These are phyloP conservation scores for Aphelenchoides fujianensis DNA, from an alignment of 1,140 invertebrate genomes.

Conservation along the genomic window DNA sequence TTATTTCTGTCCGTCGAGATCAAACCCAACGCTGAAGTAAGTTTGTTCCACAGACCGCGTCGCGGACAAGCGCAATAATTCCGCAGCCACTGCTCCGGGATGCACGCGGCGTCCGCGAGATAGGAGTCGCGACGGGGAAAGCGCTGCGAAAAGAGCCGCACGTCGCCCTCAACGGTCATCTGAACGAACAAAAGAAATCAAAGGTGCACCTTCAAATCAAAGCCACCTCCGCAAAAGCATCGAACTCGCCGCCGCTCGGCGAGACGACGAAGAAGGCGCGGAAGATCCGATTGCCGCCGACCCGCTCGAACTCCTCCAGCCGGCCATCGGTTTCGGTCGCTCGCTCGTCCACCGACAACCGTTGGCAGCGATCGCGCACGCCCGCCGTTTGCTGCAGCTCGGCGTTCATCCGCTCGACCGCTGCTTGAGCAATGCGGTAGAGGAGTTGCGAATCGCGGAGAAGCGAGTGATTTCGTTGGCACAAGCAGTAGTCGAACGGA, in stretches of 20 bases:
- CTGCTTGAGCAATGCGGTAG: conserved; percentile 4
- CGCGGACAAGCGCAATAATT: not conserved
- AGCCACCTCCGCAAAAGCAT: not conserved
- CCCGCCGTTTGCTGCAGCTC: conserved; percentile 14
- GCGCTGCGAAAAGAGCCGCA: not conserved
- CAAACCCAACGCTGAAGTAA: too few species aligned
- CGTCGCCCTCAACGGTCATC: not conserved
- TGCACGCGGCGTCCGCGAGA: not conserved
- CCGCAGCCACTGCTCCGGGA: not conserved
- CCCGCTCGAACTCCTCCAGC: not conserved
- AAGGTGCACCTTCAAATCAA: not conserved
- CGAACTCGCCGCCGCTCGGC: not conserved
- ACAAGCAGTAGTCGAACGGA: conserved; percentile 21
- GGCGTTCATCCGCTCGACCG: conserved; percentile 24
- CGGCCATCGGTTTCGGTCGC: not conserved
- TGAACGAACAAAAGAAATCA: not conserved
- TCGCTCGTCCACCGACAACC: not conserved
- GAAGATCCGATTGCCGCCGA: not conserved
- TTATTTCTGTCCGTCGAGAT: too few species aligned
- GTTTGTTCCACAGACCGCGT: too few species aligned
- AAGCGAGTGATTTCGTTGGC: not conserved
- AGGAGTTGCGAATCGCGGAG: not conserved
- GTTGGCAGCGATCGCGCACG: not conserved
- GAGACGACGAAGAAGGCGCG: not conserved
- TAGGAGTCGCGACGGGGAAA: not conserved